Conservation (phyloP, 1,140 invertebrate genomes). For the Sarcophaga peregrina region DNA sequence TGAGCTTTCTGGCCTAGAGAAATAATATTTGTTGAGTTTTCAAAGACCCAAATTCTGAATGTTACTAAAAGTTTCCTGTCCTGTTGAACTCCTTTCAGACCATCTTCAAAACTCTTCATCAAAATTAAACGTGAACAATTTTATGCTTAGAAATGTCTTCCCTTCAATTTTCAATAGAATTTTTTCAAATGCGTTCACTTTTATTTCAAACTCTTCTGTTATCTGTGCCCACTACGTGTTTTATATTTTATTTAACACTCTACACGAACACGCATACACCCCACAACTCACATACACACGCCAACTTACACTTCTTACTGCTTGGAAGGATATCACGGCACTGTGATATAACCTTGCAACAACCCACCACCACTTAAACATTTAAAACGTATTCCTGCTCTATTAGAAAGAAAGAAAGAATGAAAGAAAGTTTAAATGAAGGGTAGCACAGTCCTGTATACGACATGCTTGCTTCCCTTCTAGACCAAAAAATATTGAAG, state of each 20-base stretch:
- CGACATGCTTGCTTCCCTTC: neutral
- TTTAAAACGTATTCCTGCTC: neutral
- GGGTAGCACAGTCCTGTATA: neutral
- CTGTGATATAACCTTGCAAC: too few relatives aligned
- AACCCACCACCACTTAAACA: neutral
- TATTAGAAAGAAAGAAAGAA: neutral
- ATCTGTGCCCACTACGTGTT: neutral
- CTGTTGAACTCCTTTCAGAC: too few relatives aligned
- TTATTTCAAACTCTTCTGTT: slow-evolving; percentile 1
- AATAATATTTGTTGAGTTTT: too few relatives aligned
- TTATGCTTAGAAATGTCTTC: too few relatives aligned
- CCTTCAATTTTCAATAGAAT: too few relatives aligned
- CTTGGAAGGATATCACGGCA: too few relatives aligned
- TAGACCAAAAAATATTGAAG: neutral
- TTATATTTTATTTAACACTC: slow-evolving; percentile 22
- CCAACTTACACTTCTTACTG: neutral
- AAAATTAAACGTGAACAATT: too few relatives aligned
- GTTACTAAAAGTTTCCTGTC: too few relatives aligned
- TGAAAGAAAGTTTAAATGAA: neutral
- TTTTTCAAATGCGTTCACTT: too few relatives aligned
- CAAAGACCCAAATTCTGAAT: too few relatives aligned
- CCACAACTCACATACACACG: neutral
- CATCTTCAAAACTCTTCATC: too few relatives aligned
- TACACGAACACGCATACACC: neutral
- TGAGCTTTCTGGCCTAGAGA: too few relatives aligned